Evolutionary conservation across 2,888 invertebrate species (phyloP).

Genomic region (Melipona bicolor): DNA sequence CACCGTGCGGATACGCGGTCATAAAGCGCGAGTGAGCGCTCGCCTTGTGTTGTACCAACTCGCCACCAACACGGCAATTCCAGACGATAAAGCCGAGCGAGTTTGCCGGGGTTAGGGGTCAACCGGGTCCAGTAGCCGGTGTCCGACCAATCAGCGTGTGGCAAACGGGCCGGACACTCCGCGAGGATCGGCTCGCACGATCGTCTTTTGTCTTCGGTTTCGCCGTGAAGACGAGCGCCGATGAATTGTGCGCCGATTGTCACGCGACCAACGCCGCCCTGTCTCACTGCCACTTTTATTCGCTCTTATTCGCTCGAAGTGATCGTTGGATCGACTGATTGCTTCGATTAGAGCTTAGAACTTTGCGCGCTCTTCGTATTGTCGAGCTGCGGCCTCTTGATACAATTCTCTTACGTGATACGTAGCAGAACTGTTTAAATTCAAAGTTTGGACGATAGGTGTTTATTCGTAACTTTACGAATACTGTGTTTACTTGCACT

Average conservation of each 20-base stretch:
- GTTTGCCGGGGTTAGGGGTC: conserved; percentile 81
- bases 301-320: background rate
- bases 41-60: conserved; percentile 72
- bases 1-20: conserved; percentile 72
- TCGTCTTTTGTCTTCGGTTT: conserved; percentile 63
- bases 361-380: too few relatives aligned
- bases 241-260: conserved; percentile 63
- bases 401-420: background rate
- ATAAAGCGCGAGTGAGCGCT: conserved; percentile 49
- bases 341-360: background rate
- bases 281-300: background rate
- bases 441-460: too few relatives aligned
- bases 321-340: background rate
- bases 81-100: conserved; percentile 83
- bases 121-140: conserved; percentile 82
- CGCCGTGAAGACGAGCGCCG: conserved; percentile 39
- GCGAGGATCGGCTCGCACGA: conserved; percentile 72
- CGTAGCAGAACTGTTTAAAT: too few relatives aligned
- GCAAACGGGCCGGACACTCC: conserved; percentile 63
- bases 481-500: too few relatives aligned
- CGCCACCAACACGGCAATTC: conserved; percentile 78
- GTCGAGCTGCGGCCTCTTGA: too few relatives aligned
- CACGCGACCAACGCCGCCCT: conserved; percentile 38
- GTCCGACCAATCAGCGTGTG: conserved; percentile 76
- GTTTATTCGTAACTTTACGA: too few relatives aligned